A percentile compares a stretch with the other conserved stretches of the same genome.
Conservation (phyloP, 2,888 invertebrate genomes). For the Caprella mutica region DNA sequence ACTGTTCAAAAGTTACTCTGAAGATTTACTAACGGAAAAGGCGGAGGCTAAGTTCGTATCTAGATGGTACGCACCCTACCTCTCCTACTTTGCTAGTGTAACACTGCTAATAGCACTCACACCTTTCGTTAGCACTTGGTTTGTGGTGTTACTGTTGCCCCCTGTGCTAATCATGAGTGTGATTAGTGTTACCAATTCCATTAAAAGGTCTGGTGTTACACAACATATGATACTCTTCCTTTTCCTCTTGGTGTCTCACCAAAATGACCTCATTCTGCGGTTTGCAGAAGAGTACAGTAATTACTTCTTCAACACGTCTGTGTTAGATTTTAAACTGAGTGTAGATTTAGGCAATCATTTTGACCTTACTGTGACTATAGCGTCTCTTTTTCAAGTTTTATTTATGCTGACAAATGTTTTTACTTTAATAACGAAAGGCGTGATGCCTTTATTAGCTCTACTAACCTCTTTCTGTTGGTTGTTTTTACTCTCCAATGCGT, state of each 20-base stretch:
- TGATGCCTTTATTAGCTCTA: too few species aligned
- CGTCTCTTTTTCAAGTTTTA: too few species aligned
- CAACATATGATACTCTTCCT: background rate
- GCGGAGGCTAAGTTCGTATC: background rate
- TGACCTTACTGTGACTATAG: too few species aligned
- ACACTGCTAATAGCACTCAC: background rate
- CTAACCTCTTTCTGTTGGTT: too few species aligned
- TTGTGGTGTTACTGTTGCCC: background rate
- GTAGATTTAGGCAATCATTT: too few species aligned
- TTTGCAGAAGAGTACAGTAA: background rate
- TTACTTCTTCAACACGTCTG: background rate
- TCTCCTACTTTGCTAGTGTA: background rate
- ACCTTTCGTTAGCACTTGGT: constrained; percentile 1
- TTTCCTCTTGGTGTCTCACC: background rate
- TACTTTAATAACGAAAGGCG: too few species aligned
- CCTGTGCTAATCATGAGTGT: background rate
- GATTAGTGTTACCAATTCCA: background rate
- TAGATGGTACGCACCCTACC: constrained; percentile 1
- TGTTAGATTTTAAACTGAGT: background rate
- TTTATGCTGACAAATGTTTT: too few species aligned
- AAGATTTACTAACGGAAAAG: background rate
- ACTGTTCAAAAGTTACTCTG: background rate
- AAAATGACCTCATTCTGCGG: background rate
- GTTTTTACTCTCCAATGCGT: too few species aligned
- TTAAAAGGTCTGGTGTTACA: background rate